phyloP scores from a whole-genome alignment of 2,888 invertebrate species.

The Morpho helenor region DNA sequence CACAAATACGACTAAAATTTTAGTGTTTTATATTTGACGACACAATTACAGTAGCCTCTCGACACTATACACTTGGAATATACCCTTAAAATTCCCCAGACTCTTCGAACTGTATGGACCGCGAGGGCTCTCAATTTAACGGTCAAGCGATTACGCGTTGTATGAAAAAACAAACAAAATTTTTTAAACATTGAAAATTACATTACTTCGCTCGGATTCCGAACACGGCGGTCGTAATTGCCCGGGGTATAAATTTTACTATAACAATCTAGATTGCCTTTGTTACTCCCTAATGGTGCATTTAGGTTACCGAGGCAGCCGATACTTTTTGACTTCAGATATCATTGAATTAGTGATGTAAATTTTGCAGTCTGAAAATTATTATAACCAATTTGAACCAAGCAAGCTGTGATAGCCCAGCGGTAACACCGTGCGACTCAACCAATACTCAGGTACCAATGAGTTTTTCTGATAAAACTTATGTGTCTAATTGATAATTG shows the following conservation, averaged over 20 bases:
- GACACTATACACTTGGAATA: neutral
- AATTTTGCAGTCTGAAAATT: no score
- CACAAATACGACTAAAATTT: no score
- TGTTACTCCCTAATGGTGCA: slow-evolving; percentile 9
- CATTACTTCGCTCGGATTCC: slow-evolving; percentile 40
- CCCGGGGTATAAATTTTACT: slow-evolving; percentile 41
- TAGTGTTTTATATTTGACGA: neutral
- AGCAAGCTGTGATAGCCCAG: no score
- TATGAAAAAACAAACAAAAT: slow-evolving; percentile 40
- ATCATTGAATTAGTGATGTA: no score
- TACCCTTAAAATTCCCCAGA: slow-evolving; percentile 10
- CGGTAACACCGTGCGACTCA: no score
- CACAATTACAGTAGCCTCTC: neutral
- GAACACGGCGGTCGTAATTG: slow-evolving; percentile 39
- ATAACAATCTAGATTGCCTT: slow-evolving; percentile 42
- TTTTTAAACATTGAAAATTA: slow-evolving; percentile 42
- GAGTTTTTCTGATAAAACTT: no score
- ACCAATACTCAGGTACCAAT: no score
- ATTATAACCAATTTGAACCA: no score
- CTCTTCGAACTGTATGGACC: slow-evolving; percentile 21
- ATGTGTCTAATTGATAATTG: no score
- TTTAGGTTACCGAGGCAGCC: neutral
- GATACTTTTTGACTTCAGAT: neutral
- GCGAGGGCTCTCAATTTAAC: slow-evolving; percentile 25
- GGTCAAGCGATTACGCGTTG: slow-evolving; percentile 27